Evolutionary conservation across 2,888 invertebrate genomes (phyloP).

Genomic region (Yponomeuta malinellus): DNA sequence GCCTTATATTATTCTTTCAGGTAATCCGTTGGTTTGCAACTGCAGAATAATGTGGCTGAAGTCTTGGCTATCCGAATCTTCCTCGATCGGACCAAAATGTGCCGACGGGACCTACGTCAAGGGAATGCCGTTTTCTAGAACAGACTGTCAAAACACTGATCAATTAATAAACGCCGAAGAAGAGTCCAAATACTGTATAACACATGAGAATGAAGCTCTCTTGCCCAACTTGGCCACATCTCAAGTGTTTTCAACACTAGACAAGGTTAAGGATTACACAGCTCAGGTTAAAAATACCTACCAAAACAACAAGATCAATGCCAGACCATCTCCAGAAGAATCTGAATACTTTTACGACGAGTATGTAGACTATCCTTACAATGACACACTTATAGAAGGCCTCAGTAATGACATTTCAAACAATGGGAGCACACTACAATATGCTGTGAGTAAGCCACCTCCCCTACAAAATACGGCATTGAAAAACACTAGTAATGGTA

Average conservation of each 20-base stretch:
- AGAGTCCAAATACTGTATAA: slow-evolving; percentile 74
- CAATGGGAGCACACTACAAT: slow-evolving; percentile 51
- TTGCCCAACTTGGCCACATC: slow-evolving; percentile 72
- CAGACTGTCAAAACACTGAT: slow-evolving; percentile 76
- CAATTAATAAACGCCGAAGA: slow-evolving; percentile 54
- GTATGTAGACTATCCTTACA: slow-evolving; percentile 85
- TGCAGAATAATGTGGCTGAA: slow-evolving; percentile 90
- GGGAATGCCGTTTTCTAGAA: slow-evolving; percentile 81
- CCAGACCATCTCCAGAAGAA: slow-evolving; percentile 82
- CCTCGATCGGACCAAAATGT: slow-evolving; percentile 85
- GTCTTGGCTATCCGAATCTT: slow-evolving; percentile 86
- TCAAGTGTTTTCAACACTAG: slow-evolving; percentile 76
- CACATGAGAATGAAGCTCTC: slow-evolving; percentile 82
- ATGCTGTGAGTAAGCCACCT: slow-evolving; percentile 56
- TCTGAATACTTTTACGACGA: slow-evolving; percentile 90
- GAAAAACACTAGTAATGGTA: slow-evolving; percentile 35
- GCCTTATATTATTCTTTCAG: slow-evolving; percentile 56
- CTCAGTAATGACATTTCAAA: slow-evolving; percentile 49
- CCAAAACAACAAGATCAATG: slow-evolving; percentile 52
- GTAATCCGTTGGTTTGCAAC: slow-evolving; percentile 88
- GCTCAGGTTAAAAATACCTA: slow-evolving; percentile 61
- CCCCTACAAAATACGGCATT: slow-evolving; percentile 54
- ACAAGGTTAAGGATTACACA: slow-evolving; percentile 69
- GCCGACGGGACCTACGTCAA: slow-evolving; percentile 86
- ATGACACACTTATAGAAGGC: slow-evolving; percentile 71